Evolutionary conservation across 2,888 invertebrate genomes (phyloP).

Genomic region (Chymomyza caudatula): DNA sequence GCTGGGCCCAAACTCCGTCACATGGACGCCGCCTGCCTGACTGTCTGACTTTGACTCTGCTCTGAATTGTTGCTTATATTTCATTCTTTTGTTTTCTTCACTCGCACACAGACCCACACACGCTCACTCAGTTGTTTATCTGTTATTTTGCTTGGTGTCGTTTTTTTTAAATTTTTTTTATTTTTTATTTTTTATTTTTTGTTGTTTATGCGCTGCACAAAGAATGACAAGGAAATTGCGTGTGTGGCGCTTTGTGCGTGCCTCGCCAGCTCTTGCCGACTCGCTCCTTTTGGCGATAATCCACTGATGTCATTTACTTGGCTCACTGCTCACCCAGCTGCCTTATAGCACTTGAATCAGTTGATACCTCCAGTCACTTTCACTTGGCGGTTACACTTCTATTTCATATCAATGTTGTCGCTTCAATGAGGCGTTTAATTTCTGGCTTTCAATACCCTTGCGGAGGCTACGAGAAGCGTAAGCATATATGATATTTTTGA

Average conservation of each 20-base stretch:
- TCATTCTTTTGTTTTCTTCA: constrained; percentile 59
- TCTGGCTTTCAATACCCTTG: not conserved
- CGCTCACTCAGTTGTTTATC: constrained; percentile 24
- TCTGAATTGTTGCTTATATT: constrained; percentile 38
- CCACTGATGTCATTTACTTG: constrained; percentile 69
- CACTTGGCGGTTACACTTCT: not conserved
- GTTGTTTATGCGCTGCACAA: constrained; percentile 34
- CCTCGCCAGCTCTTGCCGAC: not conserved
- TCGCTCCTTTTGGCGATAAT: constrained; percentile 53
- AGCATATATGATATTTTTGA: no score
- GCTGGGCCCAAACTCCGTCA: constrained; percentile 37
- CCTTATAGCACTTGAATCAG: not conserved
- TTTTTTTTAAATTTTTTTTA: constrained; percentile 25
- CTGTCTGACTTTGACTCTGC: not conserved
- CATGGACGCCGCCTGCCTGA: constrained; percentile 28
- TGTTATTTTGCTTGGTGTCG: constrained; percentile 22
- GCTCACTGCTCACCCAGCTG: constrained; percentile 44
- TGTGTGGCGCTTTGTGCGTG: constrained; percentile 8
- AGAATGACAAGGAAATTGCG: constrained; percentile 50
- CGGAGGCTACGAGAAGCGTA: not conserved
- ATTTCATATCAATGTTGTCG: not conserved
- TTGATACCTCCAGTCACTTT: not conserved
- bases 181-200: constrained; percentile 46
- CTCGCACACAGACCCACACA: constrained; percentile 28
- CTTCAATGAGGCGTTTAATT: not conserved